Conservation (phyloP, 2,888 invertebrate species). For the Diarsia brunnea region DNA sequence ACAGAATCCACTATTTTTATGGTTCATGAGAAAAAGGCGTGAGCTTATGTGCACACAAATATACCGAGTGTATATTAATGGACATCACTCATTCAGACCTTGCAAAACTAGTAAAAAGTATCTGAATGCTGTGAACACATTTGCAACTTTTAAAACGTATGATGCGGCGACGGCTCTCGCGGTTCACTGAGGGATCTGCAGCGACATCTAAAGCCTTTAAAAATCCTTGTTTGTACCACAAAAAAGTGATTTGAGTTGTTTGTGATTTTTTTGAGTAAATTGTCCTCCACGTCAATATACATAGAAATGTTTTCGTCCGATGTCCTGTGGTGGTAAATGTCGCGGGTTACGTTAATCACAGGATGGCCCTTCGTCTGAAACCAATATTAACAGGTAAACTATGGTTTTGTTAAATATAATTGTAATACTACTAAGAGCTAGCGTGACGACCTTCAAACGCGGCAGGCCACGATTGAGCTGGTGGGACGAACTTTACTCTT, state of each 20-base stretch:
- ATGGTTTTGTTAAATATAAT: neutral
- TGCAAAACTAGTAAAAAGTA: slow-evolving; percentile 90
- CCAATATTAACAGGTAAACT: slow-evolving; percentile 1
- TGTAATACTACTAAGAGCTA: too few relatives aligned
- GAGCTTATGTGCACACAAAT: too few relatives aligned
- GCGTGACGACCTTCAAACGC: too few relatives aligned
- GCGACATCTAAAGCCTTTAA: slow-evolving; percentile 92
- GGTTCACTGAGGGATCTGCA: slow-evolving; percentile 87
- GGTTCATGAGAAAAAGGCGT: too few relatives aligned
- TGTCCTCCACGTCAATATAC: slow-evolving; percentile 92
- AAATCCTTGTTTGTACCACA: slow-evolving; percentile 94
- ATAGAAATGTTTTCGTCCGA: slow-evolving; percentile 91
- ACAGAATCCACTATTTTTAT: too few relatives aligned
- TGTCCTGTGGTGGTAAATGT: slow-evolving; percentile 90
- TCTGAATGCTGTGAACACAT: slow-evolving; percentile 89
- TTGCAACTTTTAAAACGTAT: slow-evolving; percentile 88
- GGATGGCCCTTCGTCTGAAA: slow-evolving; percentile 93
- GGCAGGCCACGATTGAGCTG: too few relatives aligned
- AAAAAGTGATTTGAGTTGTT: too few relatives aligned
- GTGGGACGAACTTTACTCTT: too few relatives aligned
- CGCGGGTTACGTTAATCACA: slow-evolving; percentile 92
- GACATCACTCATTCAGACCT: too few relatives aligned
- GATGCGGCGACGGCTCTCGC: slow-evolving; percentile 90
- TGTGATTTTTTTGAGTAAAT: slow-evolving; percentile 93
- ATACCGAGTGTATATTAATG: too few relatives aligned